A percentile compares a stretch with the other conserved stretches of the same genome.
phyloP scores from a whole-genome alignment of 2,888 invertebrate genomes.

The Incurvaria masculella region DNA sequence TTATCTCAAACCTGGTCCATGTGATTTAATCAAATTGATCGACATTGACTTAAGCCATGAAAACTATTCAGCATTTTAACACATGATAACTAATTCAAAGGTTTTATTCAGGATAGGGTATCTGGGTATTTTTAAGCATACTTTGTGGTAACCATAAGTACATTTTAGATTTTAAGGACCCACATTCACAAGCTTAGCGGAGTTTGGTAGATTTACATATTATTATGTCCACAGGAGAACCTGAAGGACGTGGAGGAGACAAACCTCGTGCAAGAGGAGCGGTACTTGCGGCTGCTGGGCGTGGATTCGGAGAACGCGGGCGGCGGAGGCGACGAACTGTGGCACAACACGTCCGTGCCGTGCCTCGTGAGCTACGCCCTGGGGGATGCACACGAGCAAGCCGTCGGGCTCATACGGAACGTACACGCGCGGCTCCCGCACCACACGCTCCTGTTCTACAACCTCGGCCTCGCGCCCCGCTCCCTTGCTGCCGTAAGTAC shows the following conservation, averaged over 20 bases:
- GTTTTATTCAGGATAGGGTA: no score
- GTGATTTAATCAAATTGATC: no score
- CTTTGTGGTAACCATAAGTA: no score
- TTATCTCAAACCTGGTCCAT: no score
- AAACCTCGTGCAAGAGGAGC: constrained; percentile 74
- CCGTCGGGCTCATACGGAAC: constrained; percentile 72
- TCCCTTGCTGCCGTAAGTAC: constrained; percentile 63
- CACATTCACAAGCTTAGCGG: no score
- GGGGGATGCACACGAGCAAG: constrained; percentile 65
- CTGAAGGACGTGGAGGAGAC: constrained; percentile 74
- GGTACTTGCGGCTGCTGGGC: constrained; percentile 72
- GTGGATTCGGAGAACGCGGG: constrained; percentile 27
- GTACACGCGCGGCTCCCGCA: constrained; percentile 72
- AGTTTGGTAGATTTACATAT: no score
- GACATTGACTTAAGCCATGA: no score
- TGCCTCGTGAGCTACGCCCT: constrained; percentile 75
- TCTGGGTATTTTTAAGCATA: no score
- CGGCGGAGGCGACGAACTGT: constrained; percentile 37
- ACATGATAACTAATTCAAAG: no score
- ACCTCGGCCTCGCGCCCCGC: constrained; percentile 76
- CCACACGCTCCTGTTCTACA: constrained; percentile 76
- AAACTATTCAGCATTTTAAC: no score
- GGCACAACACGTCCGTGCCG: constrained; percentile 62
- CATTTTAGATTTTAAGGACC: no score
- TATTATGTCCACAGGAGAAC: constrained; percentile 62